Conservation (phyloP, 2,113 vertebrate genomes). For the Gallinago undulata region DNA sequence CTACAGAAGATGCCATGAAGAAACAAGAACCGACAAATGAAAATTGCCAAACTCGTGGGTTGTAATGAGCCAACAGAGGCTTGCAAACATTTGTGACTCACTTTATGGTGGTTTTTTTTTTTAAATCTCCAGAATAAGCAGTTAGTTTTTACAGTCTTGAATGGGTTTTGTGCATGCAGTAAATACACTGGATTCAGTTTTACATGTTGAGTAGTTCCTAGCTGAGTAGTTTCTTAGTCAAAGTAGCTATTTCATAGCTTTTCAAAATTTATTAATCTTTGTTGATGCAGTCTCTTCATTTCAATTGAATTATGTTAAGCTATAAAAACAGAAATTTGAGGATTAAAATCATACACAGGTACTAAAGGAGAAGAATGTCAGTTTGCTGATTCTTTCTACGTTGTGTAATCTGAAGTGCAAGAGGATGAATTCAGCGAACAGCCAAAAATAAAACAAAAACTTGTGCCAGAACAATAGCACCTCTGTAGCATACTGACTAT, state of each 20-base stretch:
- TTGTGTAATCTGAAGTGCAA: not conserved
- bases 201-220: not conserved
- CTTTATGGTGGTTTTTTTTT: not conserved
- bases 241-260: not conserved
- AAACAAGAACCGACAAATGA: not conserved
- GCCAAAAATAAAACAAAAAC: constrained; percentile 6
- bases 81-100: constrained; percentile 2
- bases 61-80: not conserved
- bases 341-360: not conserved
- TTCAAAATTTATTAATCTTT: not conserved
- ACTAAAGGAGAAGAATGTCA: not conserved
- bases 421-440: not conserved
- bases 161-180: not conserved
- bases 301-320: constrained; percentile 4
- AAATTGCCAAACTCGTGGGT: not conserved
- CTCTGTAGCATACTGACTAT: not conserved
- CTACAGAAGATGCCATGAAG: not conserved
- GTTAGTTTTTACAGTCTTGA: not conserved
- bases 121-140: not conserved
- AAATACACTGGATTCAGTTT: not conserved
- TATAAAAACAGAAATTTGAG: constrained; percentile 7
- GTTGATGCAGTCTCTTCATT: not conserved
- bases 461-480: not conserved
- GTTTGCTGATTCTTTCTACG: not conserved
- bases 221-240: not conserved